Evolutionary conservation across 1,140 invertebrate species (phyloP).

Genomic region (Drosophila ohnishii): DNA sequence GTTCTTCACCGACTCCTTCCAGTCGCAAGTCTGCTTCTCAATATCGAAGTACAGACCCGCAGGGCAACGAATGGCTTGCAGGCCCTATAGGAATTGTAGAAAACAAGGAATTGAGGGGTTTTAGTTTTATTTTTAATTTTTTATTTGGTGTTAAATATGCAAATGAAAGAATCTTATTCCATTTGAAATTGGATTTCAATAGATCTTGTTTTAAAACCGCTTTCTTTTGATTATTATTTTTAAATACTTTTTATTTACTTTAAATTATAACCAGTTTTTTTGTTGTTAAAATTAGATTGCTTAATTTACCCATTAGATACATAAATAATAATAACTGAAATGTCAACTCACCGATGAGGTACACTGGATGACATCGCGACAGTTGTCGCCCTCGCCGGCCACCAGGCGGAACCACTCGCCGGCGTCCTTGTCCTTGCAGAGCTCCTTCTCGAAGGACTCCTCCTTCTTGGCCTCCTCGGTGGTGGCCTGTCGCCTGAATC

Average conservation of each 20-base stretch:
- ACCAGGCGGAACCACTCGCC: slow-evolving; percentile 97
- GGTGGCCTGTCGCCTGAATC: slow-evolving; percentile 85
- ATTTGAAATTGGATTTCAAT: not conserved
- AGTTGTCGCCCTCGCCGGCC: slow-evolving; percentile 94
- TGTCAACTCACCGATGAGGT: slow-evolving; percentile 90
- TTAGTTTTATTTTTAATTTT: not conserved
- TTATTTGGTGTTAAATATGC: not conserved
- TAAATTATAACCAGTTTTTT: too few relatives aligned
- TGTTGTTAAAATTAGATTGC: not conserved
- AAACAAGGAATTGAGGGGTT: not conserved
- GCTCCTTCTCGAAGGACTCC: slow-evolving; percentile 92
- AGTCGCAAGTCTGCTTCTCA: slow-evolving; percentile 97
- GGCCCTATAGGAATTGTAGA: slow-evolving; percentile 85
- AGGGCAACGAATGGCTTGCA: slow-evolving; percentile 96
- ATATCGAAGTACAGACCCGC: slow-evolving; percentile 97
- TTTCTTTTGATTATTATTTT: not conserved
- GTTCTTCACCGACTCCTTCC: slow-evolving; percentile 96
- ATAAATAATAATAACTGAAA: not conserved
- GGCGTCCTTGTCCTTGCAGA: slow-evolving; percentile 97
- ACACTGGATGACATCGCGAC: slow-evolving; percentile 97
- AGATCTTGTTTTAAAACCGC: not conserved
- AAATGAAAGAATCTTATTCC: not conserved
- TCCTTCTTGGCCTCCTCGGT: slow-evolving; percentile 88
- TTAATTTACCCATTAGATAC: not conserved
- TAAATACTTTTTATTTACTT: not conserved